phyloP scores from a whole-genome alignment of 64 coral and sea anemone genomes.

The Montipora sp. region DNA sequence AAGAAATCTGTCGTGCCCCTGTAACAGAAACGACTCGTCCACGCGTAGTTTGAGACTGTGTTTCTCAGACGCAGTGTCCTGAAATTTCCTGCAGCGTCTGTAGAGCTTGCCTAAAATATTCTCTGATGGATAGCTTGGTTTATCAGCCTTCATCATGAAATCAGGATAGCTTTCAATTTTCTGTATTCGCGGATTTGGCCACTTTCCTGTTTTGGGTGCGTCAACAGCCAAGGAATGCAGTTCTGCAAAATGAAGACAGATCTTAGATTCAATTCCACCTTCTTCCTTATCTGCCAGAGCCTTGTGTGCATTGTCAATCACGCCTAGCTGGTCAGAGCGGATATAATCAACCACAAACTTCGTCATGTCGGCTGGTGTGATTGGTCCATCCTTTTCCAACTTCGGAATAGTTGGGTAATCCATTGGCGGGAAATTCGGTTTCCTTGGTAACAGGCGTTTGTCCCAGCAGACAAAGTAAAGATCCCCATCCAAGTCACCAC shows the following conservation, averaged over 20 bases:
- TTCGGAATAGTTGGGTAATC: constrained; percentile 80
- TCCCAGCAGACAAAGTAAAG: constrained; percentile 96
- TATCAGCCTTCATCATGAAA: constrained; percentile 99
- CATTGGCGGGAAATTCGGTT: constrained; percentile 81
- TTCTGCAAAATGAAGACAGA: constrained; percentile 80
- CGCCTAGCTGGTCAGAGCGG: constrained; percentile 82
- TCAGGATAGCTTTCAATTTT: constrained; percentile 71
- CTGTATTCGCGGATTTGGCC: constrained; percentile 8
- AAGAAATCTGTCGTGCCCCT: constrained; percentile 57
- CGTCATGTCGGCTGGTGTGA: constrained; percentile 89
- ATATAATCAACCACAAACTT: constrained; percentile 91
- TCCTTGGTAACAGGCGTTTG: constrained; percentile 76
- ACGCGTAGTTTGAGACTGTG: constrained; percentile 21
- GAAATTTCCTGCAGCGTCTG: constrained; percentile 81
- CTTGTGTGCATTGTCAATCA: constrained; percentile 98
- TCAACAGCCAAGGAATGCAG: constrained; percentile 92
- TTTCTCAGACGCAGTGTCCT: constrained; percentile 65
- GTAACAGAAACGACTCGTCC: constrained; percentile 66
- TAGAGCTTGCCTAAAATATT: constrained; percentile 94
- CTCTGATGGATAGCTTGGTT: constrained; percentile 81
- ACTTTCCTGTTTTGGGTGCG: constrained; percentile 90
- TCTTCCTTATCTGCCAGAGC: constrained; percentile 79
- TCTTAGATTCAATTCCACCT: constrained; percentile 71
- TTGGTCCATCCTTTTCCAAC: constrained; percentile 40
- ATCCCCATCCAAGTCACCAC: constrained; percentile 96